Conservation (phyloP, 2,888 invertebrate genomes). For the Drosophila rellima region DNA sequence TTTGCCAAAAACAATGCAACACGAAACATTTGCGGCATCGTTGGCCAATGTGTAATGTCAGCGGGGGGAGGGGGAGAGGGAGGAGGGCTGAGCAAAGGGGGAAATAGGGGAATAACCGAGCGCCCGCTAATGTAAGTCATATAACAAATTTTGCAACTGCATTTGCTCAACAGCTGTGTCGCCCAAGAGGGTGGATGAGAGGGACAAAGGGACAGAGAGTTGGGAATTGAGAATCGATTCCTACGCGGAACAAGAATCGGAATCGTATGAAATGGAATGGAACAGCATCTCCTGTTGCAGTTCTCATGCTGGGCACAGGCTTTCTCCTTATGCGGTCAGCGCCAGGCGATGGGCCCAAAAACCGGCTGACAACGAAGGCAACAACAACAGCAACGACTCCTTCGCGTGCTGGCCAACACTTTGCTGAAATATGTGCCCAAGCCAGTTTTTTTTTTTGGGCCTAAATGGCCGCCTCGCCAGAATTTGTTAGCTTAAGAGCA, state of each 20-base stretch:
- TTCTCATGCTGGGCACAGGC: conserved; percentile 47
- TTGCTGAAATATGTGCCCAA: conserved; percentile 80
- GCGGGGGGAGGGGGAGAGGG: conserved; percentile 4
- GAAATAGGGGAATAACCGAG: conserved; percentile 12
- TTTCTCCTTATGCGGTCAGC: conserved; percentile 69
- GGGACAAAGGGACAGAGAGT: background rate
- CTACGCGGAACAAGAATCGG: conserved; percentile 52
- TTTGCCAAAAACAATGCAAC: conserved; percentile 74
- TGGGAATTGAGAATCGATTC: conserved; percentile 36
- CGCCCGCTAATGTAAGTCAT: conserved; percentile 72
- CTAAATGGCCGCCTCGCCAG: conserved; percentile 72
- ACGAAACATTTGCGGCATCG: conserved; percentile 66
- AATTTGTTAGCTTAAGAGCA: conserved; percentile 72
- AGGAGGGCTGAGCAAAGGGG: background rate
- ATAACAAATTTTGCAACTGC: conserved; percentile 73
- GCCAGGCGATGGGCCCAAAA: conserved; percentile 53
- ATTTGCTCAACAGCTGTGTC: conserved; percentile 38
- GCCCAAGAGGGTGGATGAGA: too few species aligned
- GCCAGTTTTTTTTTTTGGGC: conserved; percentile 65
- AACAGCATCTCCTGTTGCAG: conserved; percentile 28
- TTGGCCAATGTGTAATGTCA: conserved; percentile 52
- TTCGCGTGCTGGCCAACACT: conserved; percentile 75
- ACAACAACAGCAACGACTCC: conserved; percentile 34
- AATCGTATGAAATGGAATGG: conserved; percentile 30
- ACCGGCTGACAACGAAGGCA: conserved; percentile 44